Conservation (phyloP, 1,140 invertebrate genomes). For the Drosophila santomea region DNA sequence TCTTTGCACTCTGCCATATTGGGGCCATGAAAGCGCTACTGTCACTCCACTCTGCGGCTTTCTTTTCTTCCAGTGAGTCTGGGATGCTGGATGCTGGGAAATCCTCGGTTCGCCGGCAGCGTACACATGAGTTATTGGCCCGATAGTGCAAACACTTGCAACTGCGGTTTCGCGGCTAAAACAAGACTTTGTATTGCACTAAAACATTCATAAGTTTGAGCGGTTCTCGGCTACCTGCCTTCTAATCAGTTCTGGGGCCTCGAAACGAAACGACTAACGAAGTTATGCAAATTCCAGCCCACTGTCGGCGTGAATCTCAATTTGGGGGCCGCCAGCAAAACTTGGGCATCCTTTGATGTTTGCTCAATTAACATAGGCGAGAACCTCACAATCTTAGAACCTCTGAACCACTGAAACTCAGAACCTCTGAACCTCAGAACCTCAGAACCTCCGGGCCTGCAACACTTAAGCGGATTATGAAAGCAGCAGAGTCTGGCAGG, state of each 20-base stretch:
- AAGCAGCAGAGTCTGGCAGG: constrained; percentile 19
- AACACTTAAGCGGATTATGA: constrained; percentile 44
- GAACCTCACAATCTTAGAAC: not conserved
- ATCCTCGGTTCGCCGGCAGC: constrained; percentile 14
- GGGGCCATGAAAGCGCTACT: constrained; percentile 41
- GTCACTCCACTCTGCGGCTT: constrained; percentile 41
- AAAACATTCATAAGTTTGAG: constrained; percentile 42
- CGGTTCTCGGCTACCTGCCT: not conserved
- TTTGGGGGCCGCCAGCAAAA: constrained; percentile 4
- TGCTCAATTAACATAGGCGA: constrained; percentile 45
- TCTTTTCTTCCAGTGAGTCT: constrained; percentile 30
- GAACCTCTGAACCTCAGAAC: not conserved
- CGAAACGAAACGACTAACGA: constrained; percentile 15
- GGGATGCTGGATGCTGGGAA: constrained; percentile 5
- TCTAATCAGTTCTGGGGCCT: constrained; percentile 26
- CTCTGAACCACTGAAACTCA: no score
- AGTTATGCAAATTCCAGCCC: constrained; percentile 28
- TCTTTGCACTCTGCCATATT: constrained; percentile 43
- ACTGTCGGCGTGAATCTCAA: constrained; percentile 29
- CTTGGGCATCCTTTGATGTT: constrained; percentile 39
- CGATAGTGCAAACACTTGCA: constrained; percentile 48
- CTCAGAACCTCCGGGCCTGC: constrained; percentile 3
- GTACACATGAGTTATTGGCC: constrained; percentile 42
- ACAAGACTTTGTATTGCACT: constrained; percentile 38
- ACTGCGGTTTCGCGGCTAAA: constrained; percentile 2